Conservation (phyloP, 92 coral and sea anemone species). For the Heteractis magnifica region DNA sequence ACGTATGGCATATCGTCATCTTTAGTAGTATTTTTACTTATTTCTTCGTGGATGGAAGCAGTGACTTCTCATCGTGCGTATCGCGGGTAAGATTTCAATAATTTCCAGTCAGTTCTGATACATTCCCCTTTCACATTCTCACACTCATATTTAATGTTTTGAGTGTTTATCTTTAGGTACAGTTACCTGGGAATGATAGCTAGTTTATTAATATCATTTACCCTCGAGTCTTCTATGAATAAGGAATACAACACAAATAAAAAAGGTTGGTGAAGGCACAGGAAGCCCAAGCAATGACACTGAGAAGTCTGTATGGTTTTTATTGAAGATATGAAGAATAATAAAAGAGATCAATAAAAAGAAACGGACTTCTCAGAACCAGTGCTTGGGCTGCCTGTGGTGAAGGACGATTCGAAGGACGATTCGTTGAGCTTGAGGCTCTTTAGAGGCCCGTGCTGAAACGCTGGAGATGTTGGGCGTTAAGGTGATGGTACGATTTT, state of each 20-base stretch:
- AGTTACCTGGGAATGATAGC: slow-evolving; percentile 8
- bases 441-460: no score
- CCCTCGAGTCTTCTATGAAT: slow-evolving; percentile 10
- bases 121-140: background rate
- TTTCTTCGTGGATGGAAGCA: slow-evolving; percentile 48
- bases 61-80: slow-evolving; percentile 18
- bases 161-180: background rate
- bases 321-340: no score
- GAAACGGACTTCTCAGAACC: no score
- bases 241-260: background rate
- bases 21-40: slow-evolving; percentile 40
- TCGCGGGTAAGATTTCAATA: slow-evolving; percentile 30
- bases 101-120: background rate
- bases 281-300: no score
- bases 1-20: slow-evolving; percentile 48
- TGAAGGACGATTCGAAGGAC: no score
- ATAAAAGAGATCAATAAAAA: no score
- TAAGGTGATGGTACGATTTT: no score
- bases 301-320: no score
- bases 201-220: background rate
- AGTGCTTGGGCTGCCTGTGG: no score
- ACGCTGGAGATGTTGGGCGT: no score
- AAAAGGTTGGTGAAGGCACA: background rate
- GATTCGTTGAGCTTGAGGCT: no score
- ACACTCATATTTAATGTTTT: background rate